A percentile compares a stretch with the other conserved stretches of the same genome.
Evolutionary conservation across 1,140 invertebrate species (phyloP).

Genomic region (Drosophila parvula): DNA sequence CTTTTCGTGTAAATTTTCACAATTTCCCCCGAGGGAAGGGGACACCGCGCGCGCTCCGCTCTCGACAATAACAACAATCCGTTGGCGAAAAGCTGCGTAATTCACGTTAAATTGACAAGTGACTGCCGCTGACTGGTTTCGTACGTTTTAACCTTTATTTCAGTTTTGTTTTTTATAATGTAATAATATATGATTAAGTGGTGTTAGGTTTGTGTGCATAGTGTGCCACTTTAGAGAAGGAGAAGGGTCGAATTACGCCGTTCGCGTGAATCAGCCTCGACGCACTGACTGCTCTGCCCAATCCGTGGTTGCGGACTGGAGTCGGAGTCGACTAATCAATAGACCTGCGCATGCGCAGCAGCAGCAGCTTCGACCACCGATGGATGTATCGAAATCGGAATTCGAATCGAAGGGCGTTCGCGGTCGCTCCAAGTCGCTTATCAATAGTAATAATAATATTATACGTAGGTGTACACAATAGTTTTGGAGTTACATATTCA

Average conservation of each 20-base stretch:
- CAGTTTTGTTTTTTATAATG: slow-evolving; percentile 57
- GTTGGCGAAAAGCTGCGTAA: slow-evolving; percentile 1
- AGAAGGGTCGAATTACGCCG: slow-evolving; percentile 62
- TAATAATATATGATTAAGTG: slow-evolving; percentile 50
- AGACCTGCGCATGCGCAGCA: slow-evolving; percentile 69
- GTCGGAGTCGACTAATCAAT: slow-evolving; percentile 64
- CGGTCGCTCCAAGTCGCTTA: slow-evolving; percentile 16
- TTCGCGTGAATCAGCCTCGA: slow-evolving; percentile 71
- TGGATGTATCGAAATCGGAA: slow-evolving; percentile 56
- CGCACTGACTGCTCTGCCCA: slow-evolving; percentile 53
- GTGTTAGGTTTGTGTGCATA: slow-evolving; percentile 53
- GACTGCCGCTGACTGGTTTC: slow-evolving; percentile 12
- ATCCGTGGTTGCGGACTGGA: slow-evolving; percentile 24
- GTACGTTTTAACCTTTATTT: slow-evolving; percentile 64
- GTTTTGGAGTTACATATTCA: slow-evolving; percentile 53
- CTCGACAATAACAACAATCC: slow-evolving; percentile 19
- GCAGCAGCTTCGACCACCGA: slow-evolving; percentile 11
- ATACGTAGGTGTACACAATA: slow-evolving; percentile 18
- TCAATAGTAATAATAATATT: slow-evolving; percentile 32
- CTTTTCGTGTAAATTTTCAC: slow-evolving; percentile 41
- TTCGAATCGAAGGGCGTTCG: slow-evolving; percentile 47
- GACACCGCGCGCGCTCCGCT: slow-evolving; percentile 17
- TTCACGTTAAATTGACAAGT: slow-evolving; percentile 37
- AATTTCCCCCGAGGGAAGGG: slow-evolving; percentile 20
- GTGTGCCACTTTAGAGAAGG: slow-evolving; percentile 50